Conservation (phyloP, 2,888 invertebrate species). For the Conchocele bisecta region DNA sequence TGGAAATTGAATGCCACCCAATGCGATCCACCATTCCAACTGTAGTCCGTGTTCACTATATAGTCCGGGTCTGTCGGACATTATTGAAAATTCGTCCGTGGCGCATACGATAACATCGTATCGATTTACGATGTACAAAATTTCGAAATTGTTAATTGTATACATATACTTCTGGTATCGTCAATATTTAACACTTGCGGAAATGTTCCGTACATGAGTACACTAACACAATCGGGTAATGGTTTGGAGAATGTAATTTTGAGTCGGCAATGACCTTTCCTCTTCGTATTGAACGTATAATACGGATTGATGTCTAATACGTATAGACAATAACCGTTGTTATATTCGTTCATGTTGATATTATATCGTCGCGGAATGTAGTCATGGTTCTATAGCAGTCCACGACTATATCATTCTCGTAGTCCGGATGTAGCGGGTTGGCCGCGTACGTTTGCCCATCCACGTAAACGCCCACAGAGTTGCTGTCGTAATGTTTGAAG, state of each 20-base stretch:
- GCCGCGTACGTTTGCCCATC: constrained; percentile 8
- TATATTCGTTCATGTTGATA: neutral
- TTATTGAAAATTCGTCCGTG: neutral
- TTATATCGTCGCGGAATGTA: neutral
- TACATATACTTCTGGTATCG: neutral
- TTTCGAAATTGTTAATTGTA: constrained; percentile 2
- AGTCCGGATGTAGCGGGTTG: constrained; percentile 30
- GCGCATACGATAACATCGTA: too few species aligned
- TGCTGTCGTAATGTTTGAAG: constrained; percentile 30
- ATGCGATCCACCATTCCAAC: constrained; percentile 2
- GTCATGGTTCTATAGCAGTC: constrained; percentile 17
- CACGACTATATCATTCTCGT: neutral
- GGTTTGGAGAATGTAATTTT: constrained; percentile 15
- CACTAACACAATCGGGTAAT: constrained; percentile 20
- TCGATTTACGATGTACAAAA: too few species aligned
- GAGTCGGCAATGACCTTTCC: constrained; percentile 27
- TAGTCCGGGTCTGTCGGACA: neutral
- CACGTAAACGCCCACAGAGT: constrained; percentile 22
- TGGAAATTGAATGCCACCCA: constrained; percentile 34
- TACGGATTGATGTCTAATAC: constrained; percentile 8
- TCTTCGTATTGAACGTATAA: constrained; percentile 10
- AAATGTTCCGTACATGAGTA: constrained; percentile 29
- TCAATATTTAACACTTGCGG: constrained; percentile 9
- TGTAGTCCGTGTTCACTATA: constrained; percentile 26
- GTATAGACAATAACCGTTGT: constrained; percentile 20